Evolutionary conservation across 2,888 invertebrate genomes (phyloP).

Genomic region (Cantharis lateralis): DNA sequence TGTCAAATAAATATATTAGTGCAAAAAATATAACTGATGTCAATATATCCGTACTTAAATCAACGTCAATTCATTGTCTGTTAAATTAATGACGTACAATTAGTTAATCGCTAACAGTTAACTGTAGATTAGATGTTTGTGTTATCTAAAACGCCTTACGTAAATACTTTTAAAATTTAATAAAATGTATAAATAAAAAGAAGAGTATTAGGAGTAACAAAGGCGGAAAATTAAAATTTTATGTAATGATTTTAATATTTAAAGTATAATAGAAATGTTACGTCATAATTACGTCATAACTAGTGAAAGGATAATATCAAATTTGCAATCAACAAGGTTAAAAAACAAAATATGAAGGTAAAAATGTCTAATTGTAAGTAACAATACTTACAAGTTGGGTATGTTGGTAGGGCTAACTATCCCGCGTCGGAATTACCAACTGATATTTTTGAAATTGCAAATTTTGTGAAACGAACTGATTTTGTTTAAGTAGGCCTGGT

Average conservation of each 20-base stretch:
- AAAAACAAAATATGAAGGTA: constrained; percentile 16
- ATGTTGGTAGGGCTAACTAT: neutral
- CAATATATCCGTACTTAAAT: neutral
- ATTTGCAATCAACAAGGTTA: constrained; percentile 23
- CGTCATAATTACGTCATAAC: constrained; percentile 2
- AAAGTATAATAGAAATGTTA: neutral
- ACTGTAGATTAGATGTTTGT: neutral
- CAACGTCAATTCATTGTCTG: neutral
- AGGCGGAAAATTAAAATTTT: neutral
- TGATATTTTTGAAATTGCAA: neutral
- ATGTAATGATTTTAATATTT: neutral
- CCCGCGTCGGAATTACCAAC: neutral
- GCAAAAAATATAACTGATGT: neutral
- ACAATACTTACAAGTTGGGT: neutral
- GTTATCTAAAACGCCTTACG: neutral
- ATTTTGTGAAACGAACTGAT: neutral
- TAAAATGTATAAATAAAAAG: neutral
- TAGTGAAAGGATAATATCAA: constrained; percentile 27
- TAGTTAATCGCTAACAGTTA: neutral
- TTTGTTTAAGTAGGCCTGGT: neutral
- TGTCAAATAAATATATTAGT: neutral
- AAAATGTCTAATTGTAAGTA: neutral
- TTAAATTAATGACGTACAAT: neutral
- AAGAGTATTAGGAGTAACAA: neutral
- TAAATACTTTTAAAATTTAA: neutral